Evolutionary conservation across 2,888 invertebrate genomes (phyloP).

Genomic region (Phania funesta): DNA sequence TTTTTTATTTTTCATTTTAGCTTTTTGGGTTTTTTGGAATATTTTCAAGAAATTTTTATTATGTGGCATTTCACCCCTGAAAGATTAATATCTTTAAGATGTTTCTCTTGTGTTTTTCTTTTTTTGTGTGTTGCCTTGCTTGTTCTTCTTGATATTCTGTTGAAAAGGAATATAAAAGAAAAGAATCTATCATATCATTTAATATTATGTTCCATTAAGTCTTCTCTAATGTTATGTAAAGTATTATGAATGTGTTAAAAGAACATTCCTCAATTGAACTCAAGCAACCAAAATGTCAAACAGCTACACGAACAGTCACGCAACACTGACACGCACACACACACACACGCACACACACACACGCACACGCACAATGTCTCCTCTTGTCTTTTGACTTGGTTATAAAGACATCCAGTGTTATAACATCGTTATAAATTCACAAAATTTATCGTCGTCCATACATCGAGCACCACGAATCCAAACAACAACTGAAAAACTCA

Average conservation of each 20-base stretch:
- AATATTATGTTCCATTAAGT: slow-evolving; percentile 65
- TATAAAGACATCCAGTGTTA: slow-evolving; percentile 46
- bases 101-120: background rate
- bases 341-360: background rate
- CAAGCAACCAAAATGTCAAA: slow-evolving; percentile 44
- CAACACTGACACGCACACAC: slow-evolving; percentile 7
- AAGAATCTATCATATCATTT: slow-evolving; percentile 64
- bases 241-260: slow-evolving; percentile 65
- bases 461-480: slow-evolving; percentile 43
- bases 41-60: slow-evolving; percentile 40
- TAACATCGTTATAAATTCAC: slow-evolving; percentile 48
- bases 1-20: slow-evolving; percentile 1
- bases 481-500: slow-evolving; percentile 18
- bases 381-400: slow-evolving; percentile 30
- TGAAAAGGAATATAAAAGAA: slow-evolving; percentile 39
- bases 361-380: slow-evolving; percentile 47
- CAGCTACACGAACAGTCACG: slow-evolving; percentile 26
- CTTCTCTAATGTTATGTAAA: slow-evolving; percentile 63
- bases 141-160: slow-evolving; percentile 8
- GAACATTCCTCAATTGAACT: slow-evolving; percentile 67
- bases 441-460: slow-evolving; percentile 66
- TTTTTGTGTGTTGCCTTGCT: too few relatives aligned
- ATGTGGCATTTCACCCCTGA: slow-evolving; percentile 52
- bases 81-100: slow-evolving; percentile 53
- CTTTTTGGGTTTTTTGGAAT: slow-evolving; percentile 51